phyloP scores from a whole-genome alignment of 2,888 invertebrate genomes.

The Mechanitis mazaeus region DNA sequence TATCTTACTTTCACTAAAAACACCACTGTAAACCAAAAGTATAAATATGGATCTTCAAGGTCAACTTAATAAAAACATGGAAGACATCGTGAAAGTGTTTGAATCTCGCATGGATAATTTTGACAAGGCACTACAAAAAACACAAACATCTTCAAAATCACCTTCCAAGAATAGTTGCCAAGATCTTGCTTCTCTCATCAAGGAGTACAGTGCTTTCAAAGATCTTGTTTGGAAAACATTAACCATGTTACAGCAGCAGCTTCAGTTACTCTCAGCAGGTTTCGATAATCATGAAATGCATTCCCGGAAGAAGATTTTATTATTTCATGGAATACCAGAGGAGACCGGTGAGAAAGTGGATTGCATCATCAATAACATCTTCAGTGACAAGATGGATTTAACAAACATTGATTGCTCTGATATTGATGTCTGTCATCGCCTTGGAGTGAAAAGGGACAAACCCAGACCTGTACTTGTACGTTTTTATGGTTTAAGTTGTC shows the following conservation, averaged over 20 bases:
- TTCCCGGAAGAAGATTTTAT: conserved; percentile 8
- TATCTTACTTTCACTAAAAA: neutral
- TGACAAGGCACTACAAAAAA: neutral
- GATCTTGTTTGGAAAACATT: conserved; percentile 7
- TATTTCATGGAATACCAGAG: conserved; percentile 13
- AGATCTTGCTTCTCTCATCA: neutral
- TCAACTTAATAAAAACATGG: conserved; percentile 2
- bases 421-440: conserved; percentile 4
- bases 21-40: neutral
- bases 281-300: conserved; percentile 10
- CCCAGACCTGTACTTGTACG: too few species aligned
- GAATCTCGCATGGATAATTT: conserved; percentile 4
- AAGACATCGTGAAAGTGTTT: conserved; percentile 4
- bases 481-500: too few species aligned
- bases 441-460: neutral
- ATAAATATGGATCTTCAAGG: conserved; percentile 6
- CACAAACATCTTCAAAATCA: neutral
- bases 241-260: conserved; percentile 8
- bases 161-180: neutral
- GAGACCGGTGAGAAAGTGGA: neutral
- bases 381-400: conserved; percentile 4
- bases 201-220: conserved; percentile 1
- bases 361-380: neutral
- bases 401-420: too few species aligned
- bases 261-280: conserved; percentile 3